Percentiles rank a stretch among this genome's conserved stretches.
phyloP scores from a whole-genome alignment of 2,797 vertebrate genomes.

The Tiaroga cobitis region DNA sequence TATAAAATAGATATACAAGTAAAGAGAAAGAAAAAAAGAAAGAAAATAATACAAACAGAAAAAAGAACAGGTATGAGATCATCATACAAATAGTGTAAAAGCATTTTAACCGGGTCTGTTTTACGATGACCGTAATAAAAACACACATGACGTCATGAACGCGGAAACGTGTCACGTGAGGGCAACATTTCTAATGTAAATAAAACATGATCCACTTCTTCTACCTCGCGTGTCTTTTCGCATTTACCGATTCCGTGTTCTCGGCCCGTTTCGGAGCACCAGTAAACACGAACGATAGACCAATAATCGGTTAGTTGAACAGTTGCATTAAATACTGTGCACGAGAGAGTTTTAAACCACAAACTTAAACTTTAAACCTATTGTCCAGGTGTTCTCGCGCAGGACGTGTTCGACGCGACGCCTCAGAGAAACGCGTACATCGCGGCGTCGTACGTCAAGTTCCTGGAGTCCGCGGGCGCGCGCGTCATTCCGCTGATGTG shows the following conservation, averaged over 20 bases:
- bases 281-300: conserved; percentile 64
- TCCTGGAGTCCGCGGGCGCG: conserved; percentile 89
- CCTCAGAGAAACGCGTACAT: conserved; percentile 79
- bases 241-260: background rate
- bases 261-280: background rate
- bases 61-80: no score
- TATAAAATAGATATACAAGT: no score
- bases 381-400: conserved; percentile 84
- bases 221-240: background rate
- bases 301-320: conserved; percentile 72
- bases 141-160: background rate
- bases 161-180: background rate
- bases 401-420: conserved; percentile 67
- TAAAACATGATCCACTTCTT: background rate
- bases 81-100: no score
- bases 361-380: no score
- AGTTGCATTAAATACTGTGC: background rate
- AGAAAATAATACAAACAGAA: no score
- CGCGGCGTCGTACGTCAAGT: conserved; percentile 93
- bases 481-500: conserved; percentile 91
- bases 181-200: background rate
- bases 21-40: no score
- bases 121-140: background rate
- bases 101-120: background rate
- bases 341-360: background rate